Conservation (phyloP, 2,113 vertebrate genomes). For the Aythya baeri region DNA sequence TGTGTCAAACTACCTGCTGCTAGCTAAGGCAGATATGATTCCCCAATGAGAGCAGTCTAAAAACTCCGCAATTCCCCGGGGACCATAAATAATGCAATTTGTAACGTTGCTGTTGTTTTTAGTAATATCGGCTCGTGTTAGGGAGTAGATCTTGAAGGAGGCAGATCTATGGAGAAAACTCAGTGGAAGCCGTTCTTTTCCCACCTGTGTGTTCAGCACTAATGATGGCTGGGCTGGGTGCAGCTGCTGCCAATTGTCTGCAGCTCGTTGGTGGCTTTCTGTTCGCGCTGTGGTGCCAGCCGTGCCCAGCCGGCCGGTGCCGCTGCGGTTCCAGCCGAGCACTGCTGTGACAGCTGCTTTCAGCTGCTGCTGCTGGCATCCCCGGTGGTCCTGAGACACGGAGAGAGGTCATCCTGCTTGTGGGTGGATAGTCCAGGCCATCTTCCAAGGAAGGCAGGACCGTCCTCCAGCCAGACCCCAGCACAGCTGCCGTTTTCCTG, state of each 20-base stretch:
- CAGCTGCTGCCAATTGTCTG: fast-evolving
- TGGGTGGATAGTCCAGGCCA: fast-evolving
- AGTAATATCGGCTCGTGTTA: not conserved
- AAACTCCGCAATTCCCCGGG: not conserved
- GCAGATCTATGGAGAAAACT: not conserved
- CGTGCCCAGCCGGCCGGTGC: not conserved
- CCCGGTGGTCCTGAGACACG: fast-evolving
- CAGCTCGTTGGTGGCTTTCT: not conserved
- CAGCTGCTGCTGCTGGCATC: not conserved
- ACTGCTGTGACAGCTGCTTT: not conserved
- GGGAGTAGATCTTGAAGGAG: not conserved
- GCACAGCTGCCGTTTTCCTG: not conserved
- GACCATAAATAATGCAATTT: not conserved
- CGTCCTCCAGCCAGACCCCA: not conserved
- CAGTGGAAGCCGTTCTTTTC: not conserved
- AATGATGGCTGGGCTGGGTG: not conserved
- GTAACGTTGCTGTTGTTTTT: not conserved
- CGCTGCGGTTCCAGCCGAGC: not conserved
- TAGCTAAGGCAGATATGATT: not conserved
- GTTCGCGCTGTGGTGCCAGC: fast-evolving
- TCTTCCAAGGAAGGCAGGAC: not conserved
- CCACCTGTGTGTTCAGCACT: not conserved
- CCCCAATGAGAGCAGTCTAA: not conserved
- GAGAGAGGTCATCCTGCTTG: not conserved
- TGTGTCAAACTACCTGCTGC: not conserved